A percentile compares a stretch with the other conserved stretches of the same genome.
phyloP scores from a whole-genome alignment of 2,888 invertebrate genomes.

The Erebia ligea region DNA sequence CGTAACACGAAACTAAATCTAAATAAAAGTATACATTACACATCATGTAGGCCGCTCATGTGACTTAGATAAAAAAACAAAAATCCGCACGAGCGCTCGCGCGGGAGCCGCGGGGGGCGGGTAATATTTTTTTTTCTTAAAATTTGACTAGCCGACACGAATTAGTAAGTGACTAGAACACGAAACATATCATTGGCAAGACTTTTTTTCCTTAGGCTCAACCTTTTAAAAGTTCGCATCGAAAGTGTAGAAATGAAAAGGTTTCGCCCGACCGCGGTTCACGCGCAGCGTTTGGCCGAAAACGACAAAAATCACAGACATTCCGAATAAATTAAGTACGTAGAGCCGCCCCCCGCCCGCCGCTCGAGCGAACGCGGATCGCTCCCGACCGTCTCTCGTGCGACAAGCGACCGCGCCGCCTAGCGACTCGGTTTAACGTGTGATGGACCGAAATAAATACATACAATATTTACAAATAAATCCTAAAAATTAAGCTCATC shows the following conservation, averaged over 20 bases:
- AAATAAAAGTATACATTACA: slow-evolving; percentile 66
- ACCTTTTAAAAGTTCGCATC: slow-evolving; percentile 39
- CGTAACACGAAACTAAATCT: slow-evolving; percentile 57
- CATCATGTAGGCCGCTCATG: slow-evolving; percentile 71
- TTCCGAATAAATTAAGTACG: slow-evolving; percentile 57
- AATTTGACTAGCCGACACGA: slow-evolving; percentile 79
- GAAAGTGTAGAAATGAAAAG: slow-evolving; percentile 30
- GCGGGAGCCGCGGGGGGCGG: slow-evolving; percentile 36
- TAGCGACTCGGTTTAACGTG: slow-evolving; percentile 42
- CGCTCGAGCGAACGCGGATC: too few relatives aligned
- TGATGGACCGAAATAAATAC: slow-evolving; percentile 69
- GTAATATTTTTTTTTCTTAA: slow-evolving; percentile 29
- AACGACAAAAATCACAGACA: slow-evolving; percentile 54
- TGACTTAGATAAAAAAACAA: slow-evolving; percentile 65
- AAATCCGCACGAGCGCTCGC: slow-evolving; percentile 43
- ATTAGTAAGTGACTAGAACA: slow-evolving; percentile 79
- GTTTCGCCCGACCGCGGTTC: slow-evolving; percentile 24
- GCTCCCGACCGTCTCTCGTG: too few relatives aligned
- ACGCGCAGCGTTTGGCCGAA: slow-evolving; percentile 6
- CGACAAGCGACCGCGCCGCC: slow-evolving; percentile 32
- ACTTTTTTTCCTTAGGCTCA: slow-evolving; percentile 50
- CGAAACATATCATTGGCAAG: slow-evolving; percentile 76
- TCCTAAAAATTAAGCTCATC: slow-evolving; percentile 76
- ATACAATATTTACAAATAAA: slow-evolving; percentile 80
- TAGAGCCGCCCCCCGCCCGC: neutral